Evolutionary conservation across 2,797 vertebrate genomes (phyloP).

Genomic region (Schizopygopsis pylzovi): DNA sequence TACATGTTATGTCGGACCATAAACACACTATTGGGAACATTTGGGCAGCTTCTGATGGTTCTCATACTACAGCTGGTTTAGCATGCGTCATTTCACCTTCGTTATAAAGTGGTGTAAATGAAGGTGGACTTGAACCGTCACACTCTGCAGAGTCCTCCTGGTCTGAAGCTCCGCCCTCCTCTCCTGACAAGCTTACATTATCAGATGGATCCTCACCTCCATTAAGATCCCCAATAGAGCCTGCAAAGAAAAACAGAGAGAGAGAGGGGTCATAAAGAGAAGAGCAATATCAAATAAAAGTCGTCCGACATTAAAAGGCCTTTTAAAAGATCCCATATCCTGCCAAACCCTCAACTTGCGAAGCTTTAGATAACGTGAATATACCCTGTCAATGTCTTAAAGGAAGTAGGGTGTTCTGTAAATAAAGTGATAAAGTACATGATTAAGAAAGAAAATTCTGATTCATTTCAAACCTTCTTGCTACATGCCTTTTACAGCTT

Average conservation of each 20-base stretch:
- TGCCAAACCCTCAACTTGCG: constrained; percentile 21
- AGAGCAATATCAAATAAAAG: constrained; percentile 12
- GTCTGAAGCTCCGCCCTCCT: constrained; percentile 80
- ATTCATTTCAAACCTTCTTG: constrained; percentile 45
- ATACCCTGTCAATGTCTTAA: constrained; percentile 24
- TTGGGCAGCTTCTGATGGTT: background rate
- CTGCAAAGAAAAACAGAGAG: constrained; percentile 70
- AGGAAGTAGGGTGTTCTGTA: constrained; percentile 41
- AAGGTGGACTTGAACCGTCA: constrained; percentile 72
- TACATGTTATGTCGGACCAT: background rate
- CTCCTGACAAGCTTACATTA: constrained; percentile 79
- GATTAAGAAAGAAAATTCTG: constrained; percentile 50
- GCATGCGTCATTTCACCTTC: constrained; percentile 70
- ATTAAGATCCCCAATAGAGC: constrained; percentile 89
- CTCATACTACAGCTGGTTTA: background rate
- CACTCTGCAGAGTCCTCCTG: constrained; percentile 78
- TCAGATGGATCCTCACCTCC: constrained; percentile 78
- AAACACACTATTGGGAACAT: background rate
- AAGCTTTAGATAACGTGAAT: constrained; percentile 42
- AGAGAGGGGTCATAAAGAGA: constrained; percentile 19
- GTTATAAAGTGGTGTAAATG: constrained; percentile 69
- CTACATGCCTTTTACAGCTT: constrained; percentile 37
- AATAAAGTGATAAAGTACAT: constrained; percentile 50
- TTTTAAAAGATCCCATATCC: constrained; percentile 40
- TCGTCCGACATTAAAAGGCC: background rate